Conservation (phyloP, 2,113 vertebrate species). For the Maylandia zebra region DNA sequence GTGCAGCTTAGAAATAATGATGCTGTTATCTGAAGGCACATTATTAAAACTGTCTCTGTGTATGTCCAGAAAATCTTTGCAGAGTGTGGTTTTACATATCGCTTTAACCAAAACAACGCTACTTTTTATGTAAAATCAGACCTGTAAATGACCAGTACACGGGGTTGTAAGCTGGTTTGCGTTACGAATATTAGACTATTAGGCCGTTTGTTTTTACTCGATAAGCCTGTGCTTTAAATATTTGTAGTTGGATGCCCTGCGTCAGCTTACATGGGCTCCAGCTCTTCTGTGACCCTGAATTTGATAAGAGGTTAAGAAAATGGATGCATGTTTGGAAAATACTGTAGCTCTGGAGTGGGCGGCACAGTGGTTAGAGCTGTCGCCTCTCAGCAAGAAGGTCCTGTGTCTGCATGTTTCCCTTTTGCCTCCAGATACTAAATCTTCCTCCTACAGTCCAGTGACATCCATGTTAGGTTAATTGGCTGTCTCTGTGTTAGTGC, state of each 20-base stretch:
- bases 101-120: neutral
- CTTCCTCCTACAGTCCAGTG: neutral
- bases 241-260: neutral
- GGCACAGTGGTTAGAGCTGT: neutral
- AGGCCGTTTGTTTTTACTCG: neutral
- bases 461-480: neutral
- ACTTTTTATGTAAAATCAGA: neutral
- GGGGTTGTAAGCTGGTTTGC: neutral
- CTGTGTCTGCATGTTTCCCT: neutral
- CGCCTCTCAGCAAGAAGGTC: neutral
- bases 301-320: neutral
- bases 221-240: neutral
- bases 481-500: neutral
- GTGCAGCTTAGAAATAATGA: neutral
- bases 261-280: neutral
- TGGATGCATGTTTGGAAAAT: neutral
- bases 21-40: neutral
- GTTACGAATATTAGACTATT: neutral
- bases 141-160: neutral
- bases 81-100: neutral
- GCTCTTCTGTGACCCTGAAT: neutral
- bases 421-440: neutral
- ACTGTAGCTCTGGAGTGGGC: neutral
- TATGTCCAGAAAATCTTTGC: neutral
- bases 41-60: neutral